phyloP scores from a whole-genome alignment of 2,888 invertebrate genomes.

The Habroteleia sp. region DNA sequence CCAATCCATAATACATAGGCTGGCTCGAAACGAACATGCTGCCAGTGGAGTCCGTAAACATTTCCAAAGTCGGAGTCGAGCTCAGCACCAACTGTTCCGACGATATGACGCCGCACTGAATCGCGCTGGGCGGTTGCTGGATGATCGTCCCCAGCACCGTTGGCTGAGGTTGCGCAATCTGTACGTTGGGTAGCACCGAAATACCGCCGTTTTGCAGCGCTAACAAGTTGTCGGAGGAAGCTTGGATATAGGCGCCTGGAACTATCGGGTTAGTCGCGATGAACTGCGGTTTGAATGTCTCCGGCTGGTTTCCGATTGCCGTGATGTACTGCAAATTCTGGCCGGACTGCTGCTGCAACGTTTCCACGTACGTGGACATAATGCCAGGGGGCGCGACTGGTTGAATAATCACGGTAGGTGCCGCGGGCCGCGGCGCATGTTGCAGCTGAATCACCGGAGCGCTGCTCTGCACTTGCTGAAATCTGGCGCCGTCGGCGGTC shows the following conservation, averaged over 20 bases:
- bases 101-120: conserved; percentile 82
- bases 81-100: conserved; percentile 85
- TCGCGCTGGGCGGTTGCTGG: conserved; percentile 82
- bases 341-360: conserved; percentile 86
- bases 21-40: conserved; percentile 83
- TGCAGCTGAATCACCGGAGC: conserved; percentile 84
- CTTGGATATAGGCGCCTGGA: conserved; percentile 78
- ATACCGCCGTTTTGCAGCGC: conserved; percentile 77
- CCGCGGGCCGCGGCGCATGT: conserved; percentile 82
- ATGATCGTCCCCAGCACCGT: conserved; percentile 80
- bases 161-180: conserved; percentile 76
- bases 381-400: conserved; percentile 84
- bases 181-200: conserved; percentile 77
- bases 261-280: conserved; percentile 76
- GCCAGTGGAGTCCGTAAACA: conserved; percentile 83
- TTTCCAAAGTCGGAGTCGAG: conserved; percentile 84
- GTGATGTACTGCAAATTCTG: conserved; percentile 90
- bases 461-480: conserved; percentile 77
- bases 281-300: conserved; percentile 77
- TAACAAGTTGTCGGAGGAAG: conserved; percentile 76
- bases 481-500: conserved; percentile 68
- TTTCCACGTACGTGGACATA: conserved; percentile 86
- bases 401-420: conserved; percentile 87
- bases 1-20: conserved; percentile 91
- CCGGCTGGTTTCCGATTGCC: conserved; percentile 84